These are phyloP conservation scores for Exephanes ischioxanthus DNA, from an alignment of 2,888 invertebrate genomes.

Conservation along the genomic window DNA sequence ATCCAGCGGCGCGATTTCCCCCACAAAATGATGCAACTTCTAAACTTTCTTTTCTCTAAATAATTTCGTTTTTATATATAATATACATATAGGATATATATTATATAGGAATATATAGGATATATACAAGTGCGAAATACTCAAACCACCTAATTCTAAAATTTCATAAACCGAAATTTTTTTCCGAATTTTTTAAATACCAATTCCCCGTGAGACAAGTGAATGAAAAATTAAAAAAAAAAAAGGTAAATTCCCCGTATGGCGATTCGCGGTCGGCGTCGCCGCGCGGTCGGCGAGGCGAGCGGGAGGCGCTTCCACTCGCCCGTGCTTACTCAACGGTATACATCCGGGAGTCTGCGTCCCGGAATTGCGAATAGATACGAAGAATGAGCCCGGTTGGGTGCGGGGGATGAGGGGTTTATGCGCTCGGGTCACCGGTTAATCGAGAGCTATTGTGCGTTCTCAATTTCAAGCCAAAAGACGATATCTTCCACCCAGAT, in stretches of 20 bases:
- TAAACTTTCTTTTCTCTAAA: too few relatives aligned
- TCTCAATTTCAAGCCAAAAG: constrained; percentile 51
- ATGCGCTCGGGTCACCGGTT: constrained; percentile 51
- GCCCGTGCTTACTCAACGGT: constrained; percentile 17
- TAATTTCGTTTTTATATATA: too few relatives aligned
- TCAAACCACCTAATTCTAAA: too few relatives aligned
- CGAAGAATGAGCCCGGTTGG: constrained; percentile 23
- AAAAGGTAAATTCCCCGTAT: not conserved
- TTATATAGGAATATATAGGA: too few relatives aligned
- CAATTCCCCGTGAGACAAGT: not conserved
- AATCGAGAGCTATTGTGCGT: constrained; percentile 54
- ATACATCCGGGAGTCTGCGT: constrained; percentile 32
- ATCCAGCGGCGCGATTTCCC: too few relatives aligned
- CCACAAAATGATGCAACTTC: too few relatives aligned
- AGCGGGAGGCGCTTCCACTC: not conserved
- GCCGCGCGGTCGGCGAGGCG: not conserved
- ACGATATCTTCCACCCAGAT: constrained; percentile 49
- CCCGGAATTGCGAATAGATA: constrained; percentile 37
- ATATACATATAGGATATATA: too few relatives aligned
- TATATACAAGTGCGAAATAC: too few relatives aligned
- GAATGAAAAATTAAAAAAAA: not conserved
- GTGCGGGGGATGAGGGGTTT: constrained; percentile 7
- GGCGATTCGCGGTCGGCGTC: not conserved
- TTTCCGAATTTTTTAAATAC: not conserved
- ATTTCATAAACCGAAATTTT: too few relatives aligned